These are phyloP conservation scores for Coluber constrictor DNA, from an alignment of 2,797 vertebrate species.

Conservation along the genomic window DNA sequence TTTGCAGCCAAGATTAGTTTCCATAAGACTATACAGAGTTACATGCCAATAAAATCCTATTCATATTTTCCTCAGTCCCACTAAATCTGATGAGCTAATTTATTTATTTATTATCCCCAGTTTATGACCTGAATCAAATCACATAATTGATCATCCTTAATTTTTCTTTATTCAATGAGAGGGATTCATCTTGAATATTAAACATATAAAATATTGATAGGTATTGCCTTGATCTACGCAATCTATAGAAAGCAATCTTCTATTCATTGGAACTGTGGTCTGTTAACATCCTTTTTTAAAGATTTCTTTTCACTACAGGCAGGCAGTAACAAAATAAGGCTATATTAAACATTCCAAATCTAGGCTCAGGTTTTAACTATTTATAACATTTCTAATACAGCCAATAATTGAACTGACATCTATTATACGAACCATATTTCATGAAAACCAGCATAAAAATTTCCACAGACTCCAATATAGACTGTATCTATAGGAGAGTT, in stretches of 20 bases:
- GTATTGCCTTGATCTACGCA: not conserved
- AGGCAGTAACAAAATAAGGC: not conserved
- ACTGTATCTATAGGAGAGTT: not conserved
- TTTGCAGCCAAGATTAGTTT: not conserved
- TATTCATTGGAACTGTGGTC: not conserved
- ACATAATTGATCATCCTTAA: not conserved
- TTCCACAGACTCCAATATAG: not conserved
- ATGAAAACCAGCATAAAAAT: not conserved
- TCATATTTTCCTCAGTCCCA: not conserved
- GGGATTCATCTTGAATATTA: not conserved
- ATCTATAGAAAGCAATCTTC: not conserved
- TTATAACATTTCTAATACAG: not conserved
- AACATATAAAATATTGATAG: not conserved
- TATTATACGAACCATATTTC: not conserved
- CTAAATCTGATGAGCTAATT: not conserved
- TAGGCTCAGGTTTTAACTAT: not conserved
- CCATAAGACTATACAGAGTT: not conserved
- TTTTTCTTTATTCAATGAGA: not conserved
- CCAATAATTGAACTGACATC: not conserved
- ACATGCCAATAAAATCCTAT: not conserved
- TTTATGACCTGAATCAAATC: not conserved
- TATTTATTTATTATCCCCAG: not conserved
- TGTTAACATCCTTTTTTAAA: not conserved
- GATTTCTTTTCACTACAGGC: not conserved
- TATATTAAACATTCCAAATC: not conserved